Base-by-base conservation (phyloP, 2,888 invertebrate genomes). In the Eilema sororculum region DNA sequence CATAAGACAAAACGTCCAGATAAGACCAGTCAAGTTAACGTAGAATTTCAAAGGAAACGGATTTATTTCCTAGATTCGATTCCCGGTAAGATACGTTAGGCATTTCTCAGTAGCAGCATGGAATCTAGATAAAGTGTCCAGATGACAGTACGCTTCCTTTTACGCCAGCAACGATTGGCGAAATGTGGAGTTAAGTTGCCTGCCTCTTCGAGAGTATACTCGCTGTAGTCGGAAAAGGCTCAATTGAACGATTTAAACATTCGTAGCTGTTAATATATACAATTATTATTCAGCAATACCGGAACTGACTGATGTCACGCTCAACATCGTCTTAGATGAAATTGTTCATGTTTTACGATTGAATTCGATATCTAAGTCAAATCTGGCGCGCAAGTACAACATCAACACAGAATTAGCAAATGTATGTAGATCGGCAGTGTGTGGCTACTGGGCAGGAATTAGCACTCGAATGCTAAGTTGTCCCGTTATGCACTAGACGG, bases 401-500 rank as follows among this genome's bases (percentile, higher is more conserved):
- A 56, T 68, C 28, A 37, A 72, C 28, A 57, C 68, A 68, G 20
- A 20, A 70, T 76, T 30, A 73, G 65, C 33, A 70, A 37, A 59
- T 62, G 62, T 66, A 69, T 59, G 37, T 33, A 46, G n/a, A 60
- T 66, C 25, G 20, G 0, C 12, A 2, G 37, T 76, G 56, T 60
- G 68, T 22, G 65, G 65, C 25, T 28, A n/a, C n/a, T n/a, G n/a
- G n/a, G n/a, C n/a, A 59, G 60, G 46, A 76, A 59, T 61, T 69
- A 79, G 73, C 67, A 71, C 62, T 30, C 16, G 59, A 25, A 28
- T 28, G 70, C 58, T 52, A 63, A 59, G 56, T 8, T 37, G 56
- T 65, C 30, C 72, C 66, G 74, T 67, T 69, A 74, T 6, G 8
- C 60, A 25, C 60, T 46, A 28, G 13, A 30, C 16, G 63, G 16